phyloP scores from a whole-genome alignment of 2,888 invertebrate genomes.

The Lobophora halterata region DNA sequence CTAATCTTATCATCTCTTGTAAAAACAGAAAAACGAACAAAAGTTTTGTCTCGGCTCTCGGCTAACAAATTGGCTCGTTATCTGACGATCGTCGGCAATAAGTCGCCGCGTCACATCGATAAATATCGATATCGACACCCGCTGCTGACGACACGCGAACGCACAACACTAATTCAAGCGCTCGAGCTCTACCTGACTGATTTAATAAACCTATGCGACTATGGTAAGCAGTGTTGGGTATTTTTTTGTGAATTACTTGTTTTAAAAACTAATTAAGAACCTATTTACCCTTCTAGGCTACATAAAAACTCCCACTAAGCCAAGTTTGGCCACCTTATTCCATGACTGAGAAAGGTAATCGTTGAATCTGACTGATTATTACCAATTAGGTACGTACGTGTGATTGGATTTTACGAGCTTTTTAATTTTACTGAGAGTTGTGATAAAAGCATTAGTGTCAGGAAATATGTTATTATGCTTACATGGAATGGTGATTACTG shows the following conservation, averaged over 20 bases:
- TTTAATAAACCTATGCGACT: slow-evolving; percentile 30
- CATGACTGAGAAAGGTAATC: no score
- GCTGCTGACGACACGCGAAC: slow-evolving; percentile 52
- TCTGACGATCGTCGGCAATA: slow-evolving; percentile 66
- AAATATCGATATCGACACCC: slow-evolving; percentile 65
- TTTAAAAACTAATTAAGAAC: no score
- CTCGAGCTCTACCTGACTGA: slow-evolving; percentile 38
- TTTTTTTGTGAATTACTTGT: slow-evolving; percentile 14
- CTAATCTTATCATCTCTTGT: slow-evolving; percentile 43
- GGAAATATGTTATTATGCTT: no score
- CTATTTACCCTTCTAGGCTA: no score
- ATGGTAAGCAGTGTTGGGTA: slow-evolving; percentile 14
- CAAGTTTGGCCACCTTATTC: no score
- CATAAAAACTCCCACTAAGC: no score
- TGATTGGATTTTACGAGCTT: no score
- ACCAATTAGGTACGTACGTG: no score
- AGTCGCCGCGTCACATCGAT: slow-evolving; percentile 63
- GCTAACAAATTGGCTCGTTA: slow-evolving; percentile 74
- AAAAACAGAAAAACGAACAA: slow-evolving; percentile 47
- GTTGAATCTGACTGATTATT: no score
- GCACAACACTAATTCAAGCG: slow-evolving; percentile 57
- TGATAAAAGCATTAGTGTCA: no score
- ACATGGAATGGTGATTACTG: no score
- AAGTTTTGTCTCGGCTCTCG: slow-evolving; percentile 39
- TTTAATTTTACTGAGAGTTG: no score